Conservation (phyloP, 2,888 invertebrate species). For the Anoncus sp. region DNA sequence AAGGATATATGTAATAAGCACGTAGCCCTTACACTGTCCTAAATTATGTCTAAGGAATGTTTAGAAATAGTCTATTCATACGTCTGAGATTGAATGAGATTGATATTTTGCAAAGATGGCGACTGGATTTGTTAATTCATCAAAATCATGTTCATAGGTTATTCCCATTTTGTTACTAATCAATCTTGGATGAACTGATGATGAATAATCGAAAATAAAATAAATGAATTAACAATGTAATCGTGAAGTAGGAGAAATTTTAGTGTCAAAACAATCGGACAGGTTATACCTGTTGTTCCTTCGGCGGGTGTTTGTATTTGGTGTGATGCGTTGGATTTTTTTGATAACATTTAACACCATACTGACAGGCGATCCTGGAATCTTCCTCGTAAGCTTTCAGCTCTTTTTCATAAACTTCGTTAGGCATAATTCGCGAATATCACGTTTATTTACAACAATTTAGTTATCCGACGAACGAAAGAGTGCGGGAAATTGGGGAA, state of each 20-base stretch:
- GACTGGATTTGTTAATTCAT: too few species aligned
- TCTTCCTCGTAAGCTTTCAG: slow-evolving; percentile 74
- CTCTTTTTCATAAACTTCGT: slow-evolving; percentile 51
- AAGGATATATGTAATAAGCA: slow-evolving; percentile 1
- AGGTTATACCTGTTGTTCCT: slow-evolving; percentile 70
- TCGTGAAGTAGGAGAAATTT: not conserved
- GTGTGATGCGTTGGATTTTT: slow-evolving; percentile 90
- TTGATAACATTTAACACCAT: slow-evolving; percentile 92
- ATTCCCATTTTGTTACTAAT: too few species aligned
- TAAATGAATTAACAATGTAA: too few species aligned
- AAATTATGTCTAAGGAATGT: too few species aligned
- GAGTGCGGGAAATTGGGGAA: not conserved
- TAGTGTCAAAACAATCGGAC: slow-evolving; percentile 16
- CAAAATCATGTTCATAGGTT: too few species aligned
- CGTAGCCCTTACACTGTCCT: too few species aligned
- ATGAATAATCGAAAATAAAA: too few species aligned
- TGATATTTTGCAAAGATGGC: too few species aligned
- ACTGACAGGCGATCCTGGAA: slow-evolving; percentile 88
- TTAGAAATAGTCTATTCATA: too few species aligned
- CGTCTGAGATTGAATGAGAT: too few species aligned
- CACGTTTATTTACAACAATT: slow-evolving; percentile 7
- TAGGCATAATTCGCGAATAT: slow-evolving; percentile 36
- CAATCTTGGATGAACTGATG: too few species aligned
- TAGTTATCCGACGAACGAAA: not conserved
- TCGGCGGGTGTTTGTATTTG: slow-evolving; percentile 91